These are phyloP conservation scores for Poeciliopsis infans DNA, from an alignment of 2,797 vertebrate genomes.

Conservation along the genomic window DNA sequence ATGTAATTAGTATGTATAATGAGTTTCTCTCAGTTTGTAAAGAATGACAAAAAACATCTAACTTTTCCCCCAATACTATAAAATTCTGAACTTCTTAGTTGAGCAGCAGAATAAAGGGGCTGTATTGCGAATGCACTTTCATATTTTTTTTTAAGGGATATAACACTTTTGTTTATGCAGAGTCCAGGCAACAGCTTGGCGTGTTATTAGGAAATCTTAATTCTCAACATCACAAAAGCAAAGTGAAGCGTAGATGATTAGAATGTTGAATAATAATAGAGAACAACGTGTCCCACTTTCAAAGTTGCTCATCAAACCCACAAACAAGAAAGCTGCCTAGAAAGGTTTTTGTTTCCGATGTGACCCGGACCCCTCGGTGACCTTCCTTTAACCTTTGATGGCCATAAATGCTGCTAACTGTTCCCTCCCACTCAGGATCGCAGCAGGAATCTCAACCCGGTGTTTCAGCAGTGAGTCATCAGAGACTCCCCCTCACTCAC, in stretches of 20 bases:
- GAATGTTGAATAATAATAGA: not conserved
- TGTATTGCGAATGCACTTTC: not conserved
- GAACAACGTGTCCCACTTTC: not conserved
- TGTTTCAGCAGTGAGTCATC: constrained; percentile 61
- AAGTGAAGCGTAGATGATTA: not conserved
- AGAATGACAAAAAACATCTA: no score
- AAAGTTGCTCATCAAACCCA: not conserved
- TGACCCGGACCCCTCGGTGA: not conserved
- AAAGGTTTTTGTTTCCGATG: not conserved
- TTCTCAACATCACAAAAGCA: not conserved
- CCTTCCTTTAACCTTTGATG: not conserved
- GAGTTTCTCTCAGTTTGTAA: no score
- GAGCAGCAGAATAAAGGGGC: not conserved
- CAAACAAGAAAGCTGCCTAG: not conserved
- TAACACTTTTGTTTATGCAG: not conserved
- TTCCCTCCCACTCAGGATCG: constrained; percentile 5
- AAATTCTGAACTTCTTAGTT: not conserved
- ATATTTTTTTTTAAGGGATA: not conserved
- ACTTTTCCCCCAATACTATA: no score
- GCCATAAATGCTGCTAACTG: not conserved
- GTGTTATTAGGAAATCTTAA: not conserved
- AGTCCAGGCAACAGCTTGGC: not conserved
- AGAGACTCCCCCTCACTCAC: constrained; percentile 33
- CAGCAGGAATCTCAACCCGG: constrained; percentile 38
- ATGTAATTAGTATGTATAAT: no score